Evolutionary conservation across 2,888 invertebrate genomes (phyloP), one percentile per base, ranked within the genome.

Genomic region (Tachina lurida): DNA sequence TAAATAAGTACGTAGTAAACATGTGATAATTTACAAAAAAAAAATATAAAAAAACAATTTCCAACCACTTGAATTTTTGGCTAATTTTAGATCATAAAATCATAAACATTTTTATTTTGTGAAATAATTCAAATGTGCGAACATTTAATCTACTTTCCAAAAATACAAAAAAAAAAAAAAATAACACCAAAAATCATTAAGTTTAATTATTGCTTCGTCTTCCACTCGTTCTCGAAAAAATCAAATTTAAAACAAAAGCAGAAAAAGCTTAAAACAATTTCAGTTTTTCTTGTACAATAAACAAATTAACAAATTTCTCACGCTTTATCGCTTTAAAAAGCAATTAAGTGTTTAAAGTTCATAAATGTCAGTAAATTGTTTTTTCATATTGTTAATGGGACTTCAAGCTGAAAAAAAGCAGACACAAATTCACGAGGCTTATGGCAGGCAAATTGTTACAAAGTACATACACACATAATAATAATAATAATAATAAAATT

Each of bases 281-380:
- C 3, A 68, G 47, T 58, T 78, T 67, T 73, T 60, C 39, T 84
- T 84, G 60, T 60, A 75, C 74, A 78, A 75, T 71, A 75, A 82
- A 82, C 70, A 85, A 85, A 76, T 82, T 85, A 85, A 73, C 75
- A 79, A 86, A 79, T 86, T 86, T 86, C 85, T 86, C 86, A 83
- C 83, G 86, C 86, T 86, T 86, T 86, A 86, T 86, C 86, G 83
- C 79, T 73, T 86, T 79, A 79, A 86, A 85, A 86, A 83, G 82
- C 79, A 83, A 86, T 86, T 83, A 86, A 86, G 79, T 83, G 79
- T 79, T 86, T 83, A 83, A 83, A 86, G 86, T 86, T 86, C 86
- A 86, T 86, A 79, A 83, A 86, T 86, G 86, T 86, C 83, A 86
- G 79, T 83, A 83, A 83, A 83, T 86, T 83, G 83, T 67, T 86